These are phyloP conservation scores for Austrofundulus limnaeus DNA, from an alignment of 2,113 vertebrate genomes.

Conservation along the genomic window DNA sequence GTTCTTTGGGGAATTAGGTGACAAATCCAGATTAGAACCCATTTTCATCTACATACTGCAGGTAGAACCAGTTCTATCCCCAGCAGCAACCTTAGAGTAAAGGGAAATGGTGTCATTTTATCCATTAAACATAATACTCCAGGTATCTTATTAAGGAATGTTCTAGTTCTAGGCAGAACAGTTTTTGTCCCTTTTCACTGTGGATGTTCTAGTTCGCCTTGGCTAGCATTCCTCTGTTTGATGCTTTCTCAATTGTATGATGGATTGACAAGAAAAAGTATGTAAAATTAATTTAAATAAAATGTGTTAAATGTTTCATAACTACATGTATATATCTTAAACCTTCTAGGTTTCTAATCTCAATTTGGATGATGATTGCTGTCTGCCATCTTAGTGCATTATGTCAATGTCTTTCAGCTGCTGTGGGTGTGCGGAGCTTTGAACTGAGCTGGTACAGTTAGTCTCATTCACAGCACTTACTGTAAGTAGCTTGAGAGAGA, in stretches of 20 bases:
- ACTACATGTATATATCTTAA: neutral
- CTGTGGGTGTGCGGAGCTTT: constrained; percentile 30
- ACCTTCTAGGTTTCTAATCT: constrained; percentile 5
- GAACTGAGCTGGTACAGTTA: constrained; percentile 26
- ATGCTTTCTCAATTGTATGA: constrained; percentile 1
- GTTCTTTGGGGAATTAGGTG: constrained; percentile 41
- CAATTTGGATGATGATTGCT: neutral
- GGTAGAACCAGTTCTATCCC: constrained; percentile 30
- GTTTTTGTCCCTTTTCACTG: constrained; percentile 11
- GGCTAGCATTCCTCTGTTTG: constrained; percentile 9
- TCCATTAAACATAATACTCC: constrained; percentile 69
- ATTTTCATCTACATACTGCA: constrained; percentile 57
- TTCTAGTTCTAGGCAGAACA: constrained; percentile 51
- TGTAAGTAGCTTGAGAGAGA: constrained; percentile 39
- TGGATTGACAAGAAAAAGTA: neutral
- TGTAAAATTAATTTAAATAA: neutral
- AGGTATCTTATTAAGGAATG: constrained; percentile 50
- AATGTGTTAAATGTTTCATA: neutral
- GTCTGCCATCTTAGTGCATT: constrained; percentile 4
- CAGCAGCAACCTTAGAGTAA: constrained; percentile 20
- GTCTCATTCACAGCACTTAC: constrained; percentile 34
- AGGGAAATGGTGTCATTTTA: constrained; percentile 65
- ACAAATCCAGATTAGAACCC: constrained; percentile 48
- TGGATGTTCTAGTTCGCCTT: constrained; percentile 30
- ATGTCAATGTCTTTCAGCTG: constrained; percentile 13